Percentiles rank a stretch among this genome's conserved stretches.
These are phyloP conservation scores for Sycophila sp. DNA, from an alignment of 1,140 invertebrate genomes.

Conservation along the genomic window DNA sequence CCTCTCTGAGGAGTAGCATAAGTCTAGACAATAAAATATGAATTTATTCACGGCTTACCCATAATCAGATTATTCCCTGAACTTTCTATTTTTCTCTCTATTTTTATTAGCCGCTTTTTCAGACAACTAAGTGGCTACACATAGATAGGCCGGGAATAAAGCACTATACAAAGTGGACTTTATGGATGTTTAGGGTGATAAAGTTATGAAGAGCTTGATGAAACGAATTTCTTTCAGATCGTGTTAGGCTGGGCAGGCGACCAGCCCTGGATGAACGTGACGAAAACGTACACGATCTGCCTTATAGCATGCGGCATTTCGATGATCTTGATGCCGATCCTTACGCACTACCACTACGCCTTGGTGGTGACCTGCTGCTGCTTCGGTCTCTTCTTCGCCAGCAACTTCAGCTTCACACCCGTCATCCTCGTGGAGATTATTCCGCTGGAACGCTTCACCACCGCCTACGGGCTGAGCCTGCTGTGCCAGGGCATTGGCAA, in stretches of 20 bases:
- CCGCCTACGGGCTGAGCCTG: constrained; percentile 87
- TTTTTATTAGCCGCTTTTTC: no score
- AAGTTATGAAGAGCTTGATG: no score
- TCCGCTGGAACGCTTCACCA: constrained; percentile 83
- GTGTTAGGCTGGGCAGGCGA: constrained; percentile 90
- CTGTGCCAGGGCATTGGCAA: constrained; percentile 85
- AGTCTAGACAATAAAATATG: no score
- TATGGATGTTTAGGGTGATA: no score
- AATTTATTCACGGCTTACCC: no score
- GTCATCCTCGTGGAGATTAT: constrained; percentile 85
- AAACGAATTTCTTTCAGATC: no score
- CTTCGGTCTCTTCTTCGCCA: constrained; percentile 87
- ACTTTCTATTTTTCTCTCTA: no score
- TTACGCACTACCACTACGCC: constrained; percentile 71
- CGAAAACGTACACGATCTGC: constrained; percentile 81
- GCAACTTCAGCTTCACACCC: constrained; percentile 88
- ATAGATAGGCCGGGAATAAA: no score
- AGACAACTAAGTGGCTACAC: no score
- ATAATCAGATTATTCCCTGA: no score
- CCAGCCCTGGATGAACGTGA: constrained; percentile 84
- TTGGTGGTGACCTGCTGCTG: constrained; percentile 70
- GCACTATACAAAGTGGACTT: no score
- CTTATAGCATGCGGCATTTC: constrained; percentile 80
- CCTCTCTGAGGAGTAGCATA: no score
- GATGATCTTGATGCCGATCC: constrained; percentile 77